Evolutionary conservation across 2,797 vertebrate species (phyloP).

Genomic region (Sebastes elongatus): DNA sequence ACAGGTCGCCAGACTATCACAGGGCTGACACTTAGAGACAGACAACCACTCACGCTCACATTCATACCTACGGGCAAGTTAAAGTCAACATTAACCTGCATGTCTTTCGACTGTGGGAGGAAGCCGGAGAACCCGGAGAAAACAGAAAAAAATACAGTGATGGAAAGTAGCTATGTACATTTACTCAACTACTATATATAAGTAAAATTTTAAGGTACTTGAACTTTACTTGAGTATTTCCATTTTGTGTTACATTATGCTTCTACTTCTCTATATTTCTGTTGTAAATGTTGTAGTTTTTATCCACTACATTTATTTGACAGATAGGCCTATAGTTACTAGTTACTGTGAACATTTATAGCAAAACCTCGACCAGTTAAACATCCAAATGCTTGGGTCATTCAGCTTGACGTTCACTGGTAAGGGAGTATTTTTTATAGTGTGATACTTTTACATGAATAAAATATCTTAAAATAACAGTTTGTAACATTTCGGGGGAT

Average conservation of each 20-base stretch:
- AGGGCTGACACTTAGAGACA: no score
- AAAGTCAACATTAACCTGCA: no score
- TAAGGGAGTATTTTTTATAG: not conserved
- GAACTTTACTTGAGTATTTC: not conserved
- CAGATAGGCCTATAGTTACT: not conserved
- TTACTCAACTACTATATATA: not conserved
- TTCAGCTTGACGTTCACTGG: not conserved
- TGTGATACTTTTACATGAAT: not conserved
- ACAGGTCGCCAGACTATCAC: no score
- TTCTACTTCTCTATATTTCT: not conserved
- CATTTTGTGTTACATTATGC: not conserved
- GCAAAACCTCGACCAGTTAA: not conserved
- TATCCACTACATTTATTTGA: not conserved
- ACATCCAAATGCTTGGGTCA: not conserved
- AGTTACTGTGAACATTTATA: not conserved
- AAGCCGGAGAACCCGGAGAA: accelerated
- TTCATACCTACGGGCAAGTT: no score
- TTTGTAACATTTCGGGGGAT: no score
- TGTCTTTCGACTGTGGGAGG: no score
- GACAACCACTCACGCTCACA: no score
- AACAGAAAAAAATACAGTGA: not conserved
- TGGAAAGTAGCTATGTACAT: not conserved
- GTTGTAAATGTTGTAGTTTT: not conserved
- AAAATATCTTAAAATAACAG: not conserved
- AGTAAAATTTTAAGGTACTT: not conserved